A percentile compares a stretch with the other conserved stretches of the same genome.
Conservation (phyloP, 2,797 vertebrate species). For the Pseudotriccus pelzelni region DNA sequence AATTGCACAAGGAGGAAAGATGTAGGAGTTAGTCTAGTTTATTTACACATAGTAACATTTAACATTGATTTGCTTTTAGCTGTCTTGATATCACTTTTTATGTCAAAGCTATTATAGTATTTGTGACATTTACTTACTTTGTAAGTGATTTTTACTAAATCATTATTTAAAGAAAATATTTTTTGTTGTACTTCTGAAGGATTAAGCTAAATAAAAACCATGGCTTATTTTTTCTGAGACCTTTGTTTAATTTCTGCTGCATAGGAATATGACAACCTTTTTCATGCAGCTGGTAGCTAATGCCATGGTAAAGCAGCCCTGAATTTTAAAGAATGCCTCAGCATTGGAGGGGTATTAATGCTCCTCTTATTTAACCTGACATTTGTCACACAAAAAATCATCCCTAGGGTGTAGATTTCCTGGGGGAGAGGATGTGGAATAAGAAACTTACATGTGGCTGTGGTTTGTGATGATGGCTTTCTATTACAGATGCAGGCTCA, state of each 20-base stretch:
- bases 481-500: not conserved
- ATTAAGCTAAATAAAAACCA: not conserved
- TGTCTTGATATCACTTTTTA: not conserved
- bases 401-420: not conserved
- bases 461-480: not conserved
- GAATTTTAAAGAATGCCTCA: constrained; percentile 3
- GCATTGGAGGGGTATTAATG: not conserved
- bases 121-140: not conserved
- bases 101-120: not conserved
- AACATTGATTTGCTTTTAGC: not conserved
- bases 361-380: not conserved
- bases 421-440: not conserved
- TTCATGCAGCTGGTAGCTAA: not conserved
- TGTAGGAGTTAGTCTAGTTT: not conserved
- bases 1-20: not conserved
- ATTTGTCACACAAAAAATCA: not conserved
- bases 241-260: not conserved
- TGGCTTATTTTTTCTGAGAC: not conserved
- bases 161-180: not conserved
- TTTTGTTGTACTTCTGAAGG: not conserved
- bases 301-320: not conserved
- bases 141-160: not conserved
- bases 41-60: not conserved
- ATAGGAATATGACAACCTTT: not conserved
- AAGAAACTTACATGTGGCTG: not conserved